phyloP scores from a whole-genome alignment of 2,888 invertebrate species.

The Entomobrya multifasciata region DNA sequence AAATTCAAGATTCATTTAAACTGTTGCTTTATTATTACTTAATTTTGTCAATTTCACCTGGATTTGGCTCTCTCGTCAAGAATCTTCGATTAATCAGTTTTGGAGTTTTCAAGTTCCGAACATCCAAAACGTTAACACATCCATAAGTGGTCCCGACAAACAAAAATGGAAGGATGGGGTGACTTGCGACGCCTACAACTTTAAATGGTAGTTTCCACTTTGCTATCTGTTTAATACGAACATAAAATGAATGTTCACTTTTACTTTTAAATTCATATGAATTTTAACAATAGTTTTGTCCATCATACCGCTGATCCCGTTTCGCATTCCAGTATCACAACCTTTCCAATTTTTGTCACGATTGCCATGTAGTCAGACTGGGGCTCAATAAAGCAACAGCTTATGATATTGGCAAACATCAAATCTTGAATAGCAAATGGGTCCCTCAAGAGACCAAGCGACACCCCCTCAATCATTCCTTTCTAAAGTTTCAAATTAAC shows the following conservation, averaged over 20 bases:
- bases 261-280: background rate
- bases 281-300: background rate
- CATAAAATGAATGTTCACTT: background rate
- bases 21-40: no score
- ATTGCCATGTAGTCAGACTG: conserved; percentile 72
- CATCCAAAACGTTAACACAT: conserved; percentile 74
- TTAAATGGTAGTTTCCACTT: conserved; percentile 75
- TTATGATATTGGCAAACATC: conserved; percentile 66
- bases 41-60: conserved; percentile 33
- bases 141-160: conserved; percentile 76
- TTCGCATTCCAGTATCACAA: conserved; percentile 69
- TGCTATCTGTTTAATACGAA: conserved; percentile 56
- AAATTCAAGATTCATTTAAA: background rate
- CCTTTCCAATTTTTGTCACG: conserved; percentile 67
- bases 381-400: conserved; percentile 74
- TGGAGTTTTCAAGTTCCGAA: conserved; percentile 72
- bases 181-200: conserved; percentile 67
- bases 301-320: conserved; percentile 68
- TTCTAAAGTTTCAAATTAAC: conserved; percentile 38
- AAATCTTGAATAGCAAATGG: conserved; percentile 71
- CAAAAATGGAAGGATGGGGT: conserved; percentile 75
- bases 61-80: conserved; percentile 64
- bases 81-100: conserved; percentile 71
- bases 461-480: conserved; percentile 71
- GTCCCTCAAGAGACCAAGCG: conserved; percentile 66